These are phyloP conservation scores for Drosophila vallismaia DNA, from an alignment of 2,888 invertebrate genomes.

Conservation along the genomic window DNA sequence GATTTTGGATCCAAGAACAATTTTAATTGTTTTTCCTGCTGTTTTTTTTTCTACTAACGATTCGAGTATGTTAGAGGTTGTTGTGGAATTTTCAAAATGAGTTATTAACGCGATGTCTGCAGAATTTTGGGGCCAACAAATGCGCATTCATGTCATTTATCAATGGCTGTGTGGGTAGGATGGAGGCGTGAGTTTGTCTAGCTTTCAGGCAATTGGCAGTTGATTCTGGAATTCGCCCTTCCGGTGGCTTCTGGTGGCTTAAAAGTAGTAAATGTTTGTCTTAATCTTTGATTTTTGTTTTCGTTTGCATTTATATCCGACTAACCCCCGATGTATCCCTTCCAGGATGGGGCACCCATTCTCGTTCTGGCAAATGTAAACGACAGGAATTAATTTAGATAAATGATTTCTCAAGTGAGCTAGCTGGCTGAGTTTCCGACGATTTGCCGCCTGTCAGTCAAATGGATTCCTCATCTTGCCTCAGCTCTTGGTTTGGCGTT, in stretches of 20 bases:
- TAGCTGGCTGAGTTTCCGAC: constrained; percentile 59
- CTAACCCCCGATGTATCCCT: constrained; percentile 11
- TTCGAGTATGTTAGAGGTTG: constrained; percentile 60
- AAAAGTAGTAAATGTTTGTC: constrained; percentile 82
- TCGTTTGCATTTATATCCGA: constrained; percentile 43
- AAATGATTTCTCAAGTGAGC: constrained; percentile 83
- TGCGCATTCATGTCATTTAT: constrained; percentile 80
- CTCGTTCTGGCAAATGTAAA: constrained; percentile 82
- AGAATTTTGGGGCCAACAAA: constrained; percentile 64
- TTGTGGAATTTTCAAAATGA: constrained; percentile 81
- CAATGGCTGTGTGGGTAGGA: constrained; percentile 39
- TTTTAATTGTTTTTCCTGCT: constrained; percentile 79
- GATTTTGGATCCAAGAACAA: constrained; percentile 48
- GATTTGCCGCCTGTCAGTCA: constrained; percentile 79
- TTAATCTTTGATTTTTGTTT: constrained; percentile 84
- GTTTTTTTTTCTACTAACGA: constrained; percentile 2
- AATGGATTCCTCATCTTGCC: constrained; percentile 34
- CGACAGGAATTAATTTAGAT: constrained; percentile 85
- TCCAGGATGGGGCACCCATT: not conserved
- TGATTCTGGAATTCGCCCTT: constrained; percentile 16
- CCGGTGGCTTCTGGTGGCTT: constrained; percentile 32
- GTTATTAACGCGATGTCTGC: constrained; percentile 76
- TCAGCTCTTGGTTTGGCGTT: constrained; percentile 54
- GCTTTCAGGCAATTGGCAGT: constrained; percentile 49
- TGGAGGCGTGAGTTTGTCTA: constrained; percentile 59